Base-by-base conservation (phyloP, 2,888 invertebrate genomes). In the Cephalotes varians region DNA sequence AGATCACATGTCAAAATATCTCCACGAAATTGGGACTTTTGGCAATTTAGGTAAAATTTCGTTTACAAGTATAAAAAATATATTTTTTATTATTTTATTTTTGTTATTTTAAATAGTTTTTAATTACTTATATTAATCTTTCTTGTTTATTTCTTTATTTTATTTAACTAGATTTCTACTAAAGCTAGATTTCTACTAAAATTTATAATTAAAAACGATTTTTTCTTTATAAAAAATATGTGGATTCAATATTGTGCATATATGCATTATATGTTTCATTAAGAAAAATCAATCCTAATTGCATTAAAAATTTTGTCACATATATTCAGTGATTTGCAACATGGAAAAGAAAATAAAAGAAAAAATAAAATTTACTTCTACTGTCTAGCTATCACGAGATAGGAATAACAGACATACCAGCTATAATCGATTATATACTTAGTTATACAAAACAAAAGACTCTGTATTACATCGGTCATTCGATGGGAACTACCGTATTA, bases 31-130 rank as follows among this genome's bases (percentile, higher is more conserved):
- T 92, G 94, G 1, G 91, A 93, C 2, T 96, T 96, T 92, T 96
- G 96, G 96, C 93, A 96, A 7, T 96, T 93, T 92, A 96, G 96
- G 96, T 96, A 87, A n/a, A 40, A 40, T 37, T 40, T 34, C n/a
- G 67, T 34, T 25, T 65, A 34, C 34, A 34, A 34, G 34, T 34
- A 34, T 18, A 10, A 37, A 21, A 7, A 28, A 21, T n/a, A 44
- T 15, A 25, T 21, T 37, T 15, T 37, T 62, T 12, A 12, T 18
- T 18, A 10, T 56, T 25, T 54, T 1, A 25, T 34, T 21, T 31
- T 49, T 49, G 0, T 25, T 62, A 37, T 28, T 31, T 31, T 58
- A 58, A 65, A 44, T 65, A 6, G 4, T 40, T 12, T 28, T 65
- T 2, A 5, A 4, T 47, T 44, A 65, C 10, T 47, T 25, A 9